Percentiles rank a stretch among this genome's conserved stretches.
These are phyloP conservation scores for Chorisops tibialis DNA, from an alignment of 2,888 invertebrate species.

Conservation along the genomic window DNA sequence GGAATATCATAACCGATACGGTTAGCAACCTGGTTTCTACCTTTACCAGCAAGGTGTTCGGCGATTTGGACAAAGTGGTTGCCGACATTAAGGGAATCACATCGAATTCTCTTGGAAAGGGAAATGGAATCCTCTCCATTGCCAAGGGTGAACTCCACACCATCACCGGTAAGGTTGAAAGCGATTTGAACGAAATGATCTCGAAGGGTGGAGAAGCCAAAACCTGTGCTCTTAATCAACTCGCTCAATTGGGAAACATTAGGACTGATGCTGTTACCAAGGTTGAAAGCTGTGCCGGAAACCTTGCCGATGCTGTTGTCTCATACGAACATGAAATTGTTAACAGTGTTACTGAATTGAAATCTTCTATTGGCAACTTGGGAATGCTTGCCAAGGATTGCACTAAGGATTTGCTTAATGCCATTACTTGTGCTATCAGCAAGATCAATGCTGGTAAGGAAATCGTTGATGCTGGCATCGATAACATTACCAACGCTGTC, in stretches of 20 bases:
- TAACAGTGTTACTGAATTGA: neutral
- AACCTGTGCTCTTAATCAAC: constrained; percentile 8
- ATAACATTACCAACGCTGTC: too few species aligned
- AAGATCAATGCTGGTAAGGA: neutral
- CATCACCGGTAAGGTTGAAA: neutral
- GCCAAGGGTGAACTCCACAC: neutral
- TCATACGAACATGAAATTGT: neutral
- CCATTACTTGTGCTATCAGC: constrained; percentile 6
- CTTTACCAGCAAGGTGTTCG: neutral
- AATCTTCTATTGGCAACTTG: neutral
- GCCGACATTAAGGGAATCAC: neutral
- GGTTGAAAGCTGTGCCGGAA: neutral
- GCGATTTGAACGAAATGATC: neutral
- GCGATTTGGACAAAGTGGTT: neutral
- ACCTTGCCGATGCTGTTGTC: neutral
- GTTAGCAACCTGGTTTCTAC: neutral
- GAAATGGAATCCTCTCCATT: neutral
- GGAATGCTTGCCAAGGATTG: neutral
- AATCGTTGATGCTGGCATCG: too few species aligned
- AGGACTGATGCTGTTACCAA: neutral
- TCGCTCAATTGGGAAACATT: constrained; percentile 3
- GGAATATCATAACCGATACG: neutral
- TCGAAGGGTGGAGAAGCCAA: neutral
- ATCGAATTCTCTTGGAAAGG: neutral
- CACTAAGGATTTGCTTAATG: neutral